Conservation (phyloP, 2,888 invertebrate species). For the Caenorhabditis parvicauda region DNA sequence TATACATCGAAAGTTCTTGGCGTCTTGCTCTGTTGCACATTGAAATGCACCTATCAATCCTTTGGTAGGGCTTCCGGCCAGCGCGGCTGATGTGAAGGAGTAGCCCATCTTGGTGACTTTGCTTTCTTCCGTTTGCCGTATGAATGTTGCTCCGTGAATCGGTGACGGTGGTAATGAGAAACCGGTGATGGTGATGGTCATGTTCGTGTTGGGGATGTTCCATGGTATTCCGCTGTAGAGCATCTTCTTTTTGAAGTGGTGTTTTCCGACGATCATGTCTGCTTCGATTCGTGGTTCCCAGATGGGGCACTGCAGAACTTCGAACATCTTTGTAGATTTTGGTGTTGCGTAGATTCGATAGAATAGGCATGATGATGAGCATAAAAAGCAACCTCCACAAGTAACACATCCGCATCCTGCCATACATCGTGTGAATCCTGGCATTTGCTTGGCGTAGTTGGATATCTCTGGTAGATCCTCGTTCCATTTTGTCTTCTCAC, state of each 20-base stretch:
- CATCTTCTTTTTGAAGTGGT: background rate
- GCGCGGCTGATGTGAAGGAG: too few relatives aligned
- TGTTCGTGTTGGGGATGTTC: background rate
- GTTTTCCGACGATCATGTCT: background rate
- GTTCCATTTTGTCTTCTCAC: background rate
- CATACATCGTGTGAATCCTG: constrained; percentile 12
- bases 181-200: background rate
- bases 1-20: too few relatives aligned
- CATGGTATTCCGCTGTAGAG: background rate
- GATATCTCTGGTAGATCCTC: constrained; percentile 10
- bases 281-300: constrained; percentile 6
- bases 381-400: constrained; percentile 10
- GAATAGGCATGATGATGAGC: constrained; percentile 13
- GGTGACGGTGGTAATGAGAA: background rate
- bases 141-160: constrained; percentile 2
- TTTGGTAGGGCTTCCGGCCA: too few relatives aligned
- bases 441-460: background rate
- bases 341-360: constrained; percentile 12
- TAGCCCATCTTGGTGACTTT: too few relatives aligned
- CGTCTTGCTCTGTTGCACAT: too few relatives aligned
- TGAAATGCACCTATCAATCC: too few relatives aligned
- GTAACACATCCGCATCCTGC: constrained; percentile 7
- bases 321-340: constrained; percentile 4
- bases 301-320: constrained; percentile 2
- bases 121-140: too few relatives aligned